These are phyloP conservation scores for Pseudomugil tenellus DNA, from an alignment of 2,797 vertebrate genomes.

Conservation along the genomic window DNA sequence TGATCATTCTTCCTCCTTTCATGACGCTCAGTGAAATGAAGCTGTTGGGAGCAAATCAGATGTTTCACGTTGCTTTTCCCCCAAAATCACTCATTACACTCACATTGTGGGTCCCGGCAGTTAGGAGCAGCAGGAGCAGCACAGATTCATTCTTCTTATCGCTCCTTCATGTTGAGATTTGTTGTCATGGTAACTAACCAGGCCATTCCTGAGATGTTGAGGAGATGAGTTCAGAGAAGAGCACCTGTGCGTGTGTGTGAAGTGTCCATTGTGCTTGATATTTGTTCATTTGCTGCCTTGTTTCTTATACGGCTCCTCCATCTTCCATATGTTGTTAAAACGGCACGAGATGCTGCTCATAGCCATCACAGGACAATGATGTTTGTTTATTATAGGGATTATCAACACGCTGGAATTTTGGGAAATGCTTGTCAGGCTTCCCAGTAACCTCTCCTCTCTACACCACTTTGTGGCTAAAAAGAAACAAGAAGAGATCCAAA, in stretches of 20 bases:
- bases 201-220: conserved; percentile 46
- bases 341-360: background rate
- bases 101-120: background rate
- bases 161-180: conserved; percentile 66
- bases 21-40: conserved; percentile 16
- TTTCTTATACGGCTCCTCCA: background rate
- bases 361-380: background rate
- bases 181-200: conserved; percentile 78
- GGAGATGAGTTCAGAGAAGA: conserved; percentile 40
- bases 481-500: background rate
- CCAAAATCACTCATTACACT: conserved; percentile 18
- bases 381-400: conserved; percentile 6
- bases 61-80: conserved; percentile 17
- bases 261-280: conserved; percentile 2
- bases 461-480: background rate
- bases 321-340: background rate
- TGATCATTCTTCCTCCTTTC: conserved; percentile 19
- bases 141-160: conserved; percentile 40
- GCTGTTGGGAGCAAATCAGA: conserved; percentile 7
- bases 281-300: background rate
- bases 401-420: conserved; percentile 4
- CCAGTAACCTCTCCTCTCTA: background rate
- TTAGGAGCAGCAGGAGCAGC: background rate
- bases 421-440: background rate
- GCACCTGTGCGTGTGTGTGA: conserved; percentile 26